Conservation (phyloP, 92 coral and sea anemone genomes). For the Phenganax subtilis region DNA sequence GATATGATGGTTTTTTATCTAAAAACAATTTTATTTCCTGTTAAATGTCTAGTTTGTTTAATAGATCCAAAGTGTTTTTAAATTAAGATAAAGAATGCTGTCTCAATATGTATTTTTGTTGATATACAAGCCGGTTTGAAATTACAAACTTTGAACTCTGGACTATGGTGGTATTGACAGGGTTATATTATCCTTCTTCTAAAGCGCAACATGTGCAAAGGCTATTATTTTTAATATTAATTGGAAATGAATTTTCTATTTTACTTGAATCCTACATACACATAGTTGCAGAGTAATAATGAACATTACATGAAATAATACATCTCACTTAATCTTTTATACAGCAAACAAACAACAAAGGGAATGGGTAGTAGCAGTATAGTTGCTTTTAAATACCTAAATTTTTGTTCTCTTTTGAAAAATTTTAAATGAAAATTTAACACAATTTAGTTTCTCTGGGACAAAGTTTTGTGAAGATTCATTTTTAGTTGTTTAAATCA, state of each 20-base stretch:
- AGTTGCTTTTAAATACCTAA: too few relatives aligned
- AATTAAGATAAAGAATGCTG: neutral
- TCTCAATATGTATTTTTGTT: neutral
- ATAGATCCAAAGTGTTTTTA: neutral
- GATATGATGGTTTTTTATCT: neutral
- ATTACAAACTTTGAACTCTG: neutral
- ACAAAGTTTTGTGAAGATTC: too few relatives aligned
- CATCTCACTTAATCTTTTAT: neutral
- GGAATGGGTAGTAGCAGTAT: too few relatives aligned
- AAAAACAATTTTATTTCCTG: neutral
- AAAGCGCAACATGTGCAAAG: neutral
- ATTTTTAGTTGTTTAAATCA: too few relatives aligned
- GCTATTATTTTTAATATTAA: neutral
- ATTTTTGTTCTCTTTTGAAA: too few relatives aligned
- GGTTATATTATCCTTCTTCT: neutral
- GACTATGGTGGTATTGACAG: neutral
- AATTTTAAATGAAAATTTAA: too few relatives aligned
- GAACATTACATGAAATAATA: neutral
- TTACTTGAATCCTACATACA: constrained; percentile 1
- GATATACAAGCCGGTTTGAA: neutral
- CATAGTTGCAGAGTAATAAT: neutral
- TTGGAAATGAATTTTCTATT: neutral
- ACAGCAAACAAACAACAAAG: too few relatives aligned
- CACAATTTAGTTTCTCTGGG: too few relatives aligned
- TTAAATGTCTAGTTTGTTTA: neutral